Evolutionary conservation across 1,140 invertebrate genomes (phyloP).

Genomic region (Chelonus insularis): DNA sequence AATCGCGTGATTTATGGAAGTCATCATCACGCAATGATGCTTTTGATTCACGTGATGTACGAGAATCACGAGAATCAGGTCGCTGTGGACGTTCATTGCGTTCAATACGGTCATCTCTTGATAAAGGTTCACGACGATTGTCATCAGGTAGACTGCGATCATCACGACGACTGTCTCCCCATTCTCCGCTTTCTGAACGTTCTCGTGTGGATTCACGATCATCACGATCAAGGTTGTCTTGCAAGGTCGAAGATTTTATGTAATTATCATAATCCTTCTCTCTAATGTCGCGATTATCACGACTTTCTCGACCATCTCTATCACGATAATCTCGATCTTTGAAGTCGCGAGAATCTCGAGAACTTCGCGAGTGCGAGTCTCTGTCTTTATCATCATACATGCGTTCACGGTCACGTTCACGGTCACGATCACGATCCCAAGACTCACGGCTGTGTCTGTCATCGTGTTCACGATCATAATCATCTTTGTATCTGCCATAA

Average conservation of each 20-base stretch:
- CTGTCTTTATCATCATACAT: constrained; percentile 52
- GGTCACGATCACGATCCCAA: constrained; percentile 50
- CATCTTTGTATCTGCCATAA: constrained; percentile 47
- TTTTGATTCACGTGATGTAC: constrained; percentile 62
- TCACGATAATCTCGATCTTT: constrained; percentile 21
- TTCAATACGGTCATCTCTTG: constrained; percentile 46
- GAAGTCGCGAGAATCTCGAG: constrained; percentile 3
- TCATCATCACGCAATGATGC: constrained; percentile 58
- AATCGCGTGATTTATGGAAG: constrained; percentile 47
- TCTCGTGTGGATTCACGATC: constrained; percentile 22
- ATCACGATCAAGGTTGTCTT: not conserved
- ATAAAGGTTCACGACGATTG: constrained; percentile 35
- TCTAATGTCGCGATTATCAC: constrained; percentile 32
- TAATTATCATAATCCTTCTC: constrained; percentile 19
- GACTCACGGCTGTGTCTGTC: constrained; percentile 52
- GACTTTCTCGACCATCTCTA: constrained; percentile 21
- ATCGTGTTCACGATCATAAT: constrained; percentile 46
- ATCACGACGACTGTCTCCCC: constrained; percentile 32
- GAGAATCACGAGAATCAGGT: constrained; percentile 65
- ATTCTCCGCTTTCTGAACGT: constrained; percentile 27
- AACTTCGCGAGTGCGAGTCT: constrained; percentile 4
- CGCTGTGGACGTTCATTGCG: constrained; percentile 62
- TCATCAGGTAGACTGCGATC: constrained; percentile 37
- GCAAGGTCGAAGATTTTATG: not conserved
- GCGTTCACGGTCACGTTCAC: constrained; percentile 48